Percentiles rank a stretch among this genome's conserved stretches.
Evolutionary conservation across 2,113 vertebrate species (phyloP).

Genomic region (Athene cunicularia): DNA sequence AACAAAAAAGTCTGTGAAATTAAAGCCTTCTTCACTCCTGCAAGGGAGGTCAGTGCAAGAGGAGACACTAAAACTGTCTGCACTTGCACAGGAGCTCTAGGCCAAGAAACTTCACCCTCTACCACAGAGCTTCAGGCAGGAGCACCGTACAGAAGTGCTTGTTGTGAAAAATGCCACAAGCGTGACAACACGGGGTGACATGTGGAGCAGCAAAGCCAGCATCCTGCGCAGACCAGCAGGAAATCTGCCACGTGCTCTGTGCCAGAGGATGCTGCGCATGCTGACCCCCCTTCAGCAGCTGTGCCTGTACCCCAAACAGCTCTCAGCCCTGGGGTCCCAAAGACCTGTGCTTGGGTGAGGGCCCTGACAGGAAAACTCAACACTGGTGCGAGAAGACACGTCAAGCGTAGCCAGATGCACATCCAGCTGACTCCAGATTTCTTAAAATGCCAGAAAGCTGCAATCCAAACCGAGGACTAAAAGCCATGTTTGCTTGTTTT

Average conservation of each 20-base stretch:
- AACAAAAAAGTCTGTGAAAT: not conserved
- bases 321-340: fast-evolving
- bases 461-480: not conserved
- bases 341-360: not conserved
- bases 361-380: not conserved
- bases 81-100: not conserved
- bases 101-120: not conserved
- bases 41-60: not conserved
- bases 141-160: fast-evolving
- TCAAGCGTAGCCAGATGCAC: fast-evolving
- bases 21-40: not conserved
- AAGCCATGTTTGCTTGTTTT: not conserved
- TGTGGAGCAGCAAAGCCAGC: not conserved
- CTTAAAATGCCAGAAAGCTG: not conserved
- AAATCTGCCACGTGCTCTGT: not conserved
- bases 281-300: fast-evolving
- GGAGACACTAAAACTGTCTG: not conserved
- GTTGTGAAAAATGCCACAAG: fast-evolving
- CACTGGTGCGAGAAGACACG: not conserved
- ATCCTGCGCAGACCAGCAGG: not conserved
- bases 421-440: not conserved
- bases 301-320: not conserved
- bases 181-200: not conserved
- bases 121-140: not conserved
- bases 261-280: fast-evolving